Evolutionary conservation across 2,113 vertebrate genomes (phyloP).

Genomic region (Collichthys lucidus): DNA sequence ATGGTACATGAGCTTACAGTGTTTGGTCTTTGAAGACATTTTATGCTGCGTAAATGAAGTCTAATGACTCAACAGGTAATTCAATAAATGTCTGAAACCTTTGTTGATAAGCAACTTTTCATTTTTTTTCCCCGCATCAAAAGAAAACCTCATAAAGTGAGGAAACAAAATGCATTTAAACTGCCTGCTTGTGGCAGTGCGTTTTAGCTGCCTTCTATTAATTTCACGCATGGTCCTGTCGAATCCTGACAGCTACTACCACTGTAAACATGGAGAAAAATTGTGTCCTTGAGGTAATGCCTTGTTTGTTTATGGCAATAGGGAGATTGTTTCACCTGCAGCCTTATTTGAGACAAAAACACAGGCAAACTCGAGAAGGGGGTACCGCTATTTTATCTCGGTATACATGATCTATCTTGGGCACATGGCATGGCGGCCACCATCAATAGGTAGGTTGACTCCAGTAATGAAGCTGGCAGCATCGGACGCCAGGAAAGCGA

Average conservation of each 20-base stretch:
- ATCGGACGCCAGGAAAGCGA: conserved; percentile 88
- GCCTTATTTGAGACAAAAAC: conserved; percentile 15
- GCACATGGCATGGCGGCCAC: conserved; percentile 88
- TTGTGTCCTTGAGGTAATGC: conserved; percentile 14
- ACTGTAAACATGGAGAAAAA: neutral
- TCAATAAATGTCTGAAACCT: conserved; percentile 67
- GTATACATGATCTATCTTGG: conserved; percentile 68
- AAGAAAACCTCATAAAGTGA: neutral
- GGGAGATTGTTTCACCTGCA: neutral
- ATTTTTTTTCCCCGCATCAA: neutral
- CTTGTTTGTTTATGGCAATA: neutral
- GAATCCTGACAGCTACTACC: neutral
- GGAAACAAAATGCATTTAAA: conserved; percentile 46
- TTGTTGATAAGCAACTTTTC: conserved; percentile 45
- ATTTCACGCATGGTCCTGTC: conserved; percentile 27
- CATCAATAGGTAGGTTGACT: conserved; percentile 86
- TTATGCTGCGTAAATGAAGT: conserved; percentile 31
- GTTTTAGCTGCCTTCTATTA: conserved; percentile 12
- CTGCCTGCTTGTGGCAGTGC: conserved; percentile 13
- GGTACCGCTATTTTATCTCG: conserved; percentile 6
- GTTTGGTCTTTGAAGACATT: conserved; percentile 49
- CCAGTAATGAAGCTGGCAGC: conserved; percentile 87
- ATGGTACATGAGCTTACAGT: conserved; percentile 23
- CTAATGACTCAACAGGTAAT: conserved; percentile 41
- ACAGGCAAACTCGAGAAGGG: conserved; percentile 12